Percentiles rank a stretch among this genome's conserved stretches.
These are phyloP conservation scores for Coleophora flavipennella DNA, from an alignment of 2,888 invertebrate genomes.

Conservation along the genomic window DNA sequence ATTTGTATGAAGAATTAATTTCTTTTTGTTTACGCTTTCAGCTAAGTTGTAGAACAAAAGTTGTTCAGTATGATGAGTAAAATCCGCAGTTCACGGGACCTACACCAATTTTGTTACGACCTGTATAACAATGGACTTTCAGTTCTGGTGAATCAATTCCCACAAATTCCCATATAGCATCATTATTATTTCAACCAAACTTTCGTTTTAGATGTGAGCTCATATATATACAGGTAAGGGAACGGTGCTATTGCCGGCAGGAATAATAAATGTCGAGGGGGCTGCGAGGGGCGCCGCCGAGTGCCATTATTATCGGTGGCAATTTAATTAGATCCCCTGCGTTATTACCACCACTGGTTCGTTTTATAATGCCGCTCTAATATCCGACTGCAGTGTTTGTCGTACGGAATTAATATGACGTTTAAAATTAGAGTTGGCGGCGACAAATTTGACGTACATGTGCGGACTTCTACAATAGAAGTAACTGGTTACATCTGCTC, in stretches of 20 bases:
- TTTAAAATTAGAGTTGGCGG: constrained; percentile 35
- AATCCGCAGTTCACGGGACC: too few species aligned
- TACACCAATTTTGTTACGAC: too few species aligned
- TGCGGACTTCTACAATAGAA: constrained; percentile 17
- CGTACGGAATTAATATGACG: constrained; percentile 30
- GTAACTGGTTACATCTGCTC: constrained; percentile 20
- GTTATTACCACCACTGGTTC: constrained; percentile 68
- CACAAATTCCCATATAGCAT: constrained; percentile 2
- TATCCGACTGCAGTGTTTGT: constrained; percentile 37
- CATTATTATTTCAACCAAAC: constrained; percentile 3
- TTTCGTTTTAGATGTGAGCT: background rate
- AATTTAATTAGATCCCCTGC: constrained; percentile 71
- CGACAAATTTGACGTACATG: constrained; percentile 26
- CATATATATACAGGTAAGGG: constrained; percentile 24
- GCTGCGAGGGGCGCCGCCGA: constrained; percentile 53
- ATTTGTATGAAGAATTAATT: too few species aligned
- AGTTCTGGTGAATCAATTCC: too few species aligned
- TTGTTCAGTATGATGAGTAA: too few species aligned
- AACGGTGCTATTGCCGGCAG: constrained; percentile 38
- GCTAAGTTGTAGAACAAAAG: too few species aligned
- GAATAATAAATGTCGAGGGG: constrained; percentile 68
- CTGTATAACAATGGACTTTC: too few species aligned
- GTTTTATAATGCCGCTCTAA: constrained; percentile 62
- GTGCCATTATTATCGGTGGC: constrained; percentile 69
- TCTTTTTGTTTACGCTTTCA: too few species aligned